Evolutionary conservation across 2,113 vertebrate species (phyloP).

Genomic region (Dolichallabes microphthalmus): DNA sequence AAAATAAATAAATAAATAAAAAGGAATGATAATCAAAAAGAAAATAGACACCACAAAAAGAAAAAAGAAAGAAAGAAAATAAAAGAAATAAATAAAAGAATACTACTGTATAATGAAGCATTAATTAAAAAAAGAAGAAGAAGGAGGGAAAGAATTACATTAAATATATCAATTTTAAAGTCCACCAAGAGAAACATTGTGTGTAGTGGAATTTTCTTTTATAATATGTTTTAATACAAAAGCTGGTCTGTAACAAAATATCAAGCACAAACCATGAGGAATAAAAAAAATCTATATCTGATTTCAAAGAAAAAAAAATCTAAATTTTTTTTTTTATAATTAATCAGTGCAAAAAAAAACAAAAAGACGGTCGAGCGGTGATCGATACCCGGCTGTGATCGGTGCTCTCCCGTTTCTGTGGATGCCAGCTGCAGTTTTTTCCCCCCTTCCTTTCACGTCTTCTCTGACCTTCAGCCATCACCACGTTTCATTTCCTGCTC

Average conservation of each 20-base stretch:
- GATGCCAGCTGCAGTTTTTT: constrained; percentile 28
- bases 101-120: too few relatives aligned
- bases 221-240: too few relatives aligned
- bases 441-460: background rate
- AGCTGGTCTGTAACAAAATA: background rate
- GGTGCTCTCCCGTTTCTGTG: constrained; percentile 19
- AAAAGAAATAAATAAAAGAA: background rate
- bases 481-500: constrained; percentile 11
- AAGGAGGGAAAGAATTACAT: too few relatives aligned
- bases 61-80: background rate
- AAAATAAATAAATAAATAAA: too few relatives aligned
- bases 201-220: too few relatives aligned
- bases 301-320: background rate
- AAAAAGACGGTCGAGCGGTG: background rate
- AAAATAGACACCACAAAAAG: background rate
- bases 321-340: too few relatives aligned
- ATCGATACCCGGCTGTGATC: background rate
- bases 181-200: too few relatives aligned
- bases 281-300: background rate
- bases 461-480: constrained; percentile 30
- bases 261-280: background rate
- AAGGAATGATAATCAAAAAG: background rate
- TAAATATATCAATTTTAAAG: too few relatives aligned
- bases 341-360: background rate
- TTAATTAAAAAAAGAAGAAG: too few relatives aligned